phyloP scores from a whole-genome alignment of 2,888 invertebrate species.

The Stenichneumon culpator region DNA sequence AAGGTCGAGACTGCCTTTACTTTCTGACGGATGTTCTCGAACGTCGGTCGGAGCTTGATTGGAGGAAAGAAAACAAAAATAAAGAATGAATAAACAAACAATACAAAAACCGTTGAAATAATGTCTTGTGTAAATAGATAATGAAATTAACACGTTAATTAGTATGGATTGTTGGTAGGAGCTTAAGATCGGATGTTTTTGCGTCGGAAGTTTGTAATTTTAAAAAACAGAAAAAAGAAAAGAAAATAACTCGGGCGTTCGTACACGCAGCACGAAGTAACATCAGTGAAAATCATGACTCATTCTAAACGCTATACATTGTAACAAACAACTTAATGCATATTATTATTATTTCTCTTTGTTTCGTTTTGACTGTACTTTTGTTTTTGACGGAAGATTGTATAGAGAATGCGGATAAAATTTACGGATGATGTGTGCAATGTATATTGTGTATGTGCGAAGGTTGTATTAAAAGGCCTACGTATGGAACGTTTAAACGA shows the following conservation, averaged over 20 bases:
- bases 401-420: constrained; percentile 51
- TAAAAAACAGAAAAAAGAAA: constrained; percentile 37
- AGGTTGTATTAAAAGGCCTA: constrained; percentile 69
- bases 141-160: constrained; percentile 67
- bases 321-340: constrained; percentile 47
- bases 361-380: constrained; percentile 47
- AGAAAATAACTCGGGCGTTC: constrained; percentile 37
- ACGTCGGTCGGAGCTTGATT: constrained; percentile 47
- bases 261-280: constrained; percentile 51
- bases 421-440: constrained; percentile 61
- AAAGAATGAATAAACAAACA: constrained; percentile 27
- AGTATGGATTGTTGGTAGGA: constrained; percentile 63
- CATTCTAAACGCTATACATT: constrained; percentile 53
- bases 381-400: constrained; percentile 56
- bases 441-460: constrained; percentile 67
- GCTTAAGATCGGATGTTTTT: constrained; percentile 61
- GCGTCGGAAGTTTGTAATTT: constrained; percentile 62
- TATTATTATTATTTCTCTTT: constrained; percentile 41
- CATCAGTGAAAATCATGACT: constrained; percentile 64
- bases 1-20: constrained; percentile 45
- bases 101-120: constrained; percentile 60
- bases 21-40: constrained; percentile 53
- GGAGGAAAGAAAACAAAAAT: constrained; percentile 42
- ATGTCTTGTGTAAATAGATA: constrained; percentile 71
- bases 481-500: constrained; percentile 38